Percentiles rank a stretch among this genome's conserved stretches.
Conservation (phyloP, 2,113 vertebrate species). For the Hucho hucho region DNA sequence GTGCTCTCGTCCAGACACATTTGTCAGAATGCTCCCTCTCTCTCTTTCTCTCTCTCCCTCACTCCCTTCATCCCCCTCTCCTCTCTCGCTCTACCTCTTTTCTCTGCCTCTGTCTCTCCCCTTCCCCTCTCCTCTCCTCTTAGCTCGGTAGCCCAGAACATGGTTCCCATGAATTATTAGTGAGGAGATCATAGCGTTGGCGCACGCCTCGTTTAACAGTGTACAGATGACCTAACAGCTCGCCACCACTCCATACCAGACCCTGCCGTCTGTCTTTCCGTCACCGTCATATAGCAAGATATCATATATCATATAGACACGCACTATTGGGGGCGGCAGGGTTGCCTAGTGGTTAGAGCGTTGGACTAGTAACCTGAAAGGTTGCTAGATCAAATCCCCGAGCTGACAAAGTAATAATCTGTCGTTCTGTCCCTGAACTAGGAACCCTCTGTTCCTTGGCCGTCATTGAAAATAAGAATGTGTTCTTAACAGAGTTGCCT, state of each 20-base stretch:
- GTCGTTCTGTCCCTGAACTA: too few species aligned
- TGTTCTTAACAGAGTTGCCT: too few species aligned
- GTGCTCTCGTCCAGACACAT: conserved; percentile 50
- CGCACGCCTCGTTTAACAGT: conserved; percentile 73
- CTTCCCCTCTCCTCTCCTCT: conserved; percentile 24
- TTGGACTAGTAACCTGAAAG: too few species aligned
- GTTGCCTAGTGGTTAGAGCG: too few species aligned
- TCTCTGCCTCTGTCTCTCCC: conserved; percentile 28
- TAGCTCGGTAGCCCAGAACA: conserved; percentile 57
- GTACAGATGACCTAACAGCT: conserved; percentile 62
- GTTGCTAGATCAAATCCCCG: too few species aligned
- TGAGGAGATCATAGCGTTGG: conserved; percentile 68
- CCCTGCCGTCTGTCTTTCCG: conserved; percentile 47
- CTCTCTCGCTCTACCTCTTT: background rate
- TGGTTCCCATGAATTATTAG: conserved; percentile 74
- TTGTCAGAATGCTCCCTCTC: conserved; percentile 29
- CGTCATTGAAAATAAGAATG: too few species aligned
- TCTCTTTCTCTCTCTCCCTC: too few species aligned
- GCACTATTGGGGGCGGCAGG: too few species aligned
- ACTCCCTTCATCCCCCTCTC: background rate
- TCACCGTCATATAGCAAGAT: too few species aligned
- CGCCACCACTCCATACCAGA: conserved; percentile 55
- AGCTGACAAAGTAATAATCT: too few species aligned
- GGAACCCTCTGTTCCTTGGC: too few species aligned
- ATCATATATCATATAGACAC: too few species aligned